Evolutionary conservation across 2,888 invertebrate genomes (phyloP).

Genomic region (Lottia gigantea): DNA sequence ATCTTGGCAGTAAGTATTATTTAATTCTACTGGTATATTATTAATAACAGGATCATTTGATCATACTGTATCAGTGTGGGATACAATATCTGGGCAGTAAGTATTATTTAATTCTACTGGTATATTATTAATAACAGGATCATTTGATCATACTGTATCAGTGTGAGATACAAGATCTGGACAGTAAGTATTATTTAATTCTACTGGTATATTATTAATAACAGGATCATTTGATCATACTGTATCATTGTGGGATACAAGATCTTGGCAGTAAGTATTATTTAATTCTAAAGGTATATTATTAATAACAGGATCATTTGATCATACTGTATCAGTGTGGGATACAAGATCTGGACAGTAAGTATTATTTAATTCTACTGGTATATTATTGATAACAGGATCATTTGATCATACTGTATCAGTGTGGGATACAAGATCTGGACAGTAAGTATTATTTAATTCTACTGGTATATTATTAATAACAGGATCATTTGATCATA

Average conservation of each 20-base stretch:
- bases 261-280: conserved; percentile 70
- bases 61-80: too few relatives aligned
- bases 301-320: conserved; percentile 84
- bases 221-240: conserved; percentile 84
- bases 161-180: conserved; percentile 84
- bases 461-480: too few relatives aligned
- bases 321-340: conserved; percentile 81
- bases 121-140: not conserved
- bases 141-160: conserved; percentile 57
- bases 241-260: conserved; percentile 80
- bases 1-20: too few relatives aligned
- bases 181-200: too few relatives aligned
- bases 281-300: too few relatives aligned
- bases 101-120: too few relatives aligned
- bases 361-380: conserved; percentile 31
- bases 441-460: conserved; percentile 62
- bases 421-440: conserved; percentile 79
- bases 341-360: conserved; percentile 74
- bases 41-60: too few relatives aligned
- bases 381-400: too few relatives aligned
- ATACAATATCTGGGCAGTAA: too few relatives aligned
- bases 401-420: conserved; percentile 81
- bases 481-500: too few relatives aligned
- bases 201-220: conserved; percentile 74
- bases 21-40: too few relatives aligned